Evolutionary conservation across 1,140 invertebrate genomes (phyloP), one percentile per base, ranked within the genome.

Genomic region (Octopus bimaculoides): DNA sequence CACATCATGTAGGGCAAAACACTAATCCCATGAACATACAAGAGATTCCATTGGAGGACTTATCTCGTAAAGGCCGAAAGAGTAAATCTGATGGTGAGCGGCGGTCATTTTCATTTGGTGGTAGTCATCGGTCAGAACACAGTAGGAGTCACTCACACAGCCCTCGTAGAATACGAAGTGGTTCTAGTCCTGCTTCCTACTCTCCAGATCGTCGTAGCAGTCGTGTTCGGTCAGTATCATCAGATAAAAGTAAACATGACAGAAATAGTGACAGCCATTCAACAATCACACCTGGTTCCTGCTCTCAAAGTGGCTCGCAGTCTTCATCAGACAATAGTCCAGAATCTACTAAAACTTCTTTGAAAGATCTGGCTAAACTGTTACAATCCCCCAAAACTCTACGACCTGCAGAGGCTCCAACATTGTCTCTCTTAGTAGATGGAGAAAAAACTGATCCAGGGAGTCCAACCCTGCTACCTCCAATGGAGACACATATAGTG

Each of bases 41-140:
- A 56, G 95, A 96, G 85, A 97, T 97, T 66, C 95, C 95, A 0
- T 86, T 97, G 5, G 95, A 96, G 87, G 94, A 94, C 84, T 94
- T 95, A 87, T 92, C 92, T 4, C 83, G 81, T 71, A 86, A 84
- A 66, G 82, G 81, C 17, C 26, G 52, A 17, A 75, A 53, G 9
- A 53, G 12, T 20, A 52, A 53, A 75, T 75, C 74, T 52, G 41
- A 53, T 4, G 74, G 52, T 7, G 66, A 71, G 66, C 7, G 66
- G 26, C 74, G 52, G 74, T 75, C 74, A 53, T 75, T 52, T 41
- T 75, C 74, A 14, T 75, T 75, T 75, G 74, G 74, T 0, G 74
- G 74, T 20, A 75, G 74, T 41, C 74, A 75, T 53, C 26, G 74
- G 74, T 17, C 74, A 6, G 74, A 75, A 52, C 77, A 66, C 14